Percentiles rank a stretch among this genome's conserved stretches.
These are phyloP conservation scores for Dromas ardeola DNA, from an alignment of 2,113 vertebrate genomes.

Conservation along the genomic window DNA sequence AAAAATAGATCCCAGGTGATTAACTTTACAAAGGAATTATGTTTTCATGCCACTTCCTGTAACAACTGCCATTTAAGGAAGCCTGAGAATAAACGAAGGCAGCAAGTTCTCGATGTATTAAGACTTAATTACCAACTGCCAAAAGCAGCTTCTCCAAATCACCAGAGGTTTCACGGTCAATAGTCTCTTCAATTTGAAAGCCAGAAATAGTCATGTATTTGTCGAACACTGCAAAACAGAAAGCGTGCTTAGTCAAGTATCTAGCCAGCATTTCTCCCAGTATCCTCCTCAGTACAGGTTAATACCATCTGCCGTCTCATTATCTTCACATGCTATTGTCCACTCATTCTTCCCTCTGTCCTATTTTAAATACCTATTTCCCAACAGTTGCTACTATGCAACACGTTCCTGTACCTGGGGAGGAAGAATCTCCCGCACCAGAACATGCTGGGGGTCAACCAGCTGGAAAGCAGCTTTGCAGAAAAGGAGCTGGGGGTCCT, in stretches of 20 bases:
- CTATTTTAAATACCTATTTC: background rate
- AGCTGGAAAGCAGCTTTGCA: background rate
- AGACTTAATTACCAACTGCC: constrained; percentile 84
- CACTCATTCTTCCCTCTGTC: background rate
- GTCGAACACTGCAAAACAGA: constrained; percentile 85
- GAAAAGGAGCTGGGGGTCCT: background rate
- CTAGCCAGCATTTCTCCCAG: background rate
- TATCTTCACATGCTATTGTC: background rate
- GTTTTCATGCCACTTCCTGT: background rate
- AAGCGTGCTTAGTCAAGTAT: background rate
- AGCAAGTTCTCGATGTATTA: background rate
- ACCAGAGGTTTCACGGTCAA: constrained; percentile 90
- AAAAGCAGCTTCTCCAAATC: constrained; percentile 88
- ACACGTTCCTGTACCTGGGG: background rate
- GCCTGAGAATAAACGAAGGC: background rate
- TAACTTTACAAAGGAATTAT: background rate
- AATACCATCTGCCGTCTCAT: background rate
- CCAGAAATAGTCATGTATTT: constrained; percentile 91
- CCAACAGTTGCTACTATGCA: background rate
- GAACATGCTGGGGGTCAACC: background rate
- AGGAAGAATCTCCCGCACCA: background rate
- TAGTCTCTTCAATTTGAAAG: constrained; percentile 90
- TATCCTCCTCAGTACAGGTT: background rate
- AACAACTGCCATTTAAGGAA: background rate
- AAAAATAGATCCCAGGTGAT: background rate